Base-by-base conservation (phyloP, 1,140 invertebrate species). In the Lamellibrachia luymesi region DNA sequence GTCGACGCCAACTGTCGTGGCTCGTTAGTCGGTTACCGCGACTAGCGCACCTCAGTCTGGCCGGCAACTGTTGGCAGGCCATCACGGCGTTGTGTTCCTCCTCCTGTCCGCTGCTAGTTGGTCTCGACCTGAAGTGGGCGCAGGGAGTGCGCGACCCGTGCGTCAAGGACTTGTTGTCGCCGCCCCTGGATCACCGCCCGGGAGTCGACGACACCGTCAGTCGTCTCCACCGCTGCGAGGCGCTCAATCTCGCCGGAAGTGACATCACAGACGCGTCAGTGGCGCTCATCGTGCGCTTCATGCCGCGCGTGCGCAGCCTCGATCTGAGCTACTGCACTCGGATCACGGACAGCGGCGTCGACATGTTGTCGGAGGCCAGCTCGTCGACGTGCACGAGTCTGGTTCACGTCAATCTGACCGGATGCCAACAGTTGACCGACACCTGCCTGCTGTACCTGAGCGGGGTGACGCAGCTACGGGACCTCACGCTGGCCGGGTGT, bases 251-350 rank as follows among this genome's bases (percentile, higher is more conserved):
- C 2, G 97, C 98, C 64, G 98, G 98, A 51, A 98, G 98, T 4
- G 98, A 99, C 94, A 97, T 99, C 89, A 98, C 98, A 0, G 98
- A 99, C 93, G 97, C 98, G 27, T 97, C 98, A 0, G 97, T 99
- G 94, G 97, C 98, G 25, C 97, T 98, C 93, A 97, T 98, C 4
- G 97, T 97, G 0, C 97, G 98, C 96, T 97, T 98, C 94, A 95
- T 98, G 91, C 97, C 97, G 0, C 97, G 97, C 94, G 95, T 99
- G 90, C 97, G 97, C 50, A 97, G 97, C 91, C 96, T 99, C 91
- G 98, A 98, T 96, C 96, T 99, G 13, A 98, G 98, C 25, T 98
- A 98, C 52, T 99, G 98, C 96, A 97, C 97, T 64, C 97, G 98
- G n/a, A 97, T 99, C 13, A 98, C 98, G 0, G 98, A 99, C 95